Base-by-base conservation (phyloP, 2,888 invertebrate species). In the Doris montereyensis region DNA sequence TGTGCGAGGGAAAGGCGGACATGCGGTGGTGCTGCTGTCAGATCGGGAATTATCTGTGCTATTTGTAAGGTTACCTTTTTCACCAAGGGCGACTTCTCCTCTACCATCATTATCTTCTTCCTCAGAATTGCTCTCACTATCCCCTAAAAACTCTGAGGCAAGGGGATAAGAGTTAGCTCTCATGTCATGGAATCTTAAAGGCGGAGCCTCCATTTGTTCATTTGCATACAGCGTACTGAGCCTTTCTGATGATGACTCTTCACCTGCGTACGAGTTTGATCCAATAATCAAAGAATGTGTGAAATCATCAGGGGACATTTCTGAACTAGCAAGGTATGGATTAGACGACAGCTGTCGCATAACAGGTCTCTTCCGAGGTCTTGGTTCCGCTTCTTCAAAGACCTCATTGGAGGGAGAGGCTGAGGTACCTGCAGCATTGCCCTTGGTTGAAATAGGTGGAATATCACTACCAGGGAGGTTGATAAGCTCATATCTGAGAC, bases 381-480 rank as follows among this genome's bases (percentile, higher is more conserved):
- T 65, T 52, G 74, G 26, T 21, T 57, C 1, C 21, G 28, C 67
- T 13, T 65, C 28, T 21, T 65, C 28, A 30, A 32, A 1, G 65
- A 62, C 1, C 5, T 75, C 73, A 34, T 32, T 75, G 4, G n/a
- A 4, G 30, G 34, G 32, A 32, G 65, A 24, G 10, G 72, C 62
- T 24, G 62, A 65, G 5, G 70, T 57, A 26, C 73, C 34, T 17
- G 58, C 28, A 28, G 52, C 2, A 8, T 28, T 73, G 28, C 26
- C 13, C 32, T 79, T 21, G 17, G 34, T 24, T 32, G 62, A 60
- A 8, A 76, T 72, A 28, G 67, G 68, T 17, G 80, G 65, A 17
- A 78, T 70, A 74, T 84, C 83, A 71, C 82, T 84, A 10, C 81
- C 82, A n/a, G 83, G 83, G 83, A 83, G 32, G 83, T 81, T 21